Conservation (phyloP, 2,888 invertebrate species). For the Choreutis nemorana region DNA sequence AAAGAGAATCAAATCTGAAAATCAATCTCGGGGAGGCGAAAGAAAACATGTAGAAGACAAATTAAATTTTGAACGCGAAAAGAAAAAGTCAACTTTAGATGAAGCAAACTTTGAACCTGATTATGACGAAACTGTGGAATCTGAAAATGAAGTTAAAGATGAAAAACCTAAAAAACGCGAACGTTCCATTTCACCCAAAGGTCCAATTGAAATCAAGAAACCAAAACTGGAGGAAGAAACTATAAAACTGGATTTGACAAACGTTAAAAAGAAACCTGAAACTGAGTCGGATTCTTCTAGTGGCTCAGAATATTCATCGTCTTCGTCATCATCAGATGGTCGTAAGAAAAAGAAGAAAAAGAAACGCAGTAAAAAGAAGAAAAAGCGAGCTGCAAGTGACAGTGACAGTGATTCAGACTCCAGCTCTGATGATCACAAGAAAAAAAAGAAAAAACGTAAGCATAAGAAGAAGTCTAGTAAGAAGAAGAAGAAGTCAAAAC, state of each 20-base stretch:
- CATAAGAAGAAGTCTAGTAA: conserved; percentile 75
- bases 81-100: conserved; percentile 74
- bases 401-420: conserved; percentile 72
- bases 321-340: conserved; percentile 56
- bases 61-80: conserved; percentile 49
- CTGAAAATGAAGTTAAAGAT: conserved; percentile 70
- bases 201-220: conserved; percentile 32
- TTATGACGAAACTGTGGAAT: conserved; percentile 70
- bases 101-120: conserved; percentile 80
- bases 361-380: conserved; percentile 69
- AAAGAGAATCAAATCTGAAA: conserved; percentile 32
- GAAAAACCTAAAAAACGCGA: conserved; percentile 48
- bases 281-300: conserved; percentile 50
- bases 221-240: conserved; percentile 41
- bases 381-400: conserved; percentile 67
- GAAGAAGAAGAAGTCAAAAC: conserved; percentile 73
- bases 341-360: conserved; percentile 71
- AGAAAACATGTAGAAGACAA: conserved; percentile 15
- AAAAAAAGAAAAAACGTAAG: conserved; percentile 74
- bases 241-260: conserved; percentile 56
- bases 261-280: conserved; percentile 56
- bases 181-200: conserved; percentile 32
- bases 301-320: conserved; percentile 57
- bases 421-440: conserved; percentile 71
- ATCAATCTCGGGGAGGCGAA: conserved; percentile 15